Conservation (phyloP, 2,113 vertebrate genomes). For the Muntiacus muntjak region DNA sequence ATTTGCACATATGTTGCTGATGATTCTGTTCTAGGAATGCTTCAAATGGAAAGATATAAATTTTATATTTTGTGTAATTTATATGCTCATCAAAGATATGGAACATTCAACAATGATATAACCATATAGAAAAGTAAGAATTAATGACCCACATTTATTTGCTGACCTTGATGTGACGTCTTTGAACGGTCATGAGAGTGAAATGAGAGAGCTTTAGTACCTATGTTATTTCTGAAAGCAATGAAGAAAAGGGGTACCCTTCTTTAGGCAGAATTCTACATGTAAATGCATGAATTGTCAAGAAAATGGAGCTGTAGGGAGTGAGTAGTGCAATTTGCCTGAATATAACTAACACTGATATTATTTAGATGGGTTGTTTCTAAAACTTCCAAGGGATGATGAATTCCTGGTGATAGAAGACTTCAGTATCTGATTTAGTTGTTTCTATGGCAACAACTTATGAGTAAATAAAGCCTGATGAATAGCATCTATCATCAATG, state of each 20-base stretch:
- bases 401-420: background rate
- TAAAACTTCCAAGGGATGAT: background rate
- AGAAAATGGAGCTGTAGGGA: background rate
- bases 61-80: background rate
- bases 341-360: background rate
- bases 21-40: background rate
- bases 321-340: background rate
- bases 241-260: background rate
- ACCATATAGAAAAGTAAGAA: background rate
- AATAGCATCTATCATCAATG: background rate
- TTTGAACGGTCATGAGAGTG: background rate
- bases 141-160: no score
- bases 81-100: background rate
- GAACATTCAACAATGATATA: background rate
- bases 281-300: background rate
- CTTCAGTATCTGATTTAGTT: background rate
- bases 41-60: background rate
- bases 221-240: background rate
- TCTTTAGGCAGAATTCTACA: background rate
- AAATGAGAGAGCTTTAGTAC: fast-evolving
- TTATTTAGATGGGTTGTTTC: background rate
- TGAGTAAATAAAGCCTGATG: background rate
- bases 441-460: background rate
- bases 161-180: background rate
- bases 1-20: background rate